Conservation (phyloP, 2,797 vertebrate genomes). For the Yasuhikotakia modesta region DNA sequence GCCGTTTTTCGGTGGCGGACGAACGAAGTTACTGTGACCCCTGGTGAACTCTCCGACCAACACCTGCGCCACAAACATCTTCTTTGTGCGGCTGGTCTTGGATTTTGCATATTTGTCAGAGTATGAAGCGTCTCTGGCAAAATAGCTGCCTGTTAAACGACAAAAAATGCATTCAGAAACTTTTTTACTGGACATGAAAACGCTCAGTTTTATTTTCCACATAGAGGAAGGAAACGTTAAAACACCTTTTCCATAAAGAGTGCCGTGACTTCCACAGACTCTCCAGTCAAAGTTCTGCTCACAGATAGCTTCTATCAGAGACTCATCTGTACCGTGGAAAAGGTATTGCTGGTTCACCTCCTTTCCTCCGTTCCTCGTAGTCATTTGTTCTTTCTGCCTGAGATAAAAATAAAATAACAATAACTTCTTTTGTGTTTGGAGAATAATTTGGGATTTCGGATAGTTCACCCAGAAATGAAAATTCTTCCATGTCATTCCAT, state of each 20-base stretch:
- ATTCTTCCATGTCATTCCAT: too few relatives aligned
- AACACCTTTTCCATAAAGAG: conserved; percentile 78
- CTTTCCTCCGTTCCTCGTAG: conserved; percentile 64
- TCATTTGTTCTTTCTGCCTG: conserved; percentile 83
- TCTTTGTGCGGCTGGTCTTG: conserved; percentile 19
- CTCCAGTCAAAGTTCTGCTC: conserved; percentile 87
- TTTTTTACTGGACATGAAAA: not conserved
- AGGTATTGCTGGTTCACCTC: conserved; percentile 69
- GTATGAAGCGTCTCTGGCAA: conserved; percentile 87
- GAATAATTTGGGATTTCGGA: too few relatives aligned
- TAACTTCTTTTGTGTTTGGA: too few relatives aligned
- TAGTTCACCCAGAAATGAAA: too few relatives aligned
- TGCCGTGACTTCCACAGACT: conserved; percentile 75
- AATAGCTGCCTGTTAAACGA: conserved; percentile 85
- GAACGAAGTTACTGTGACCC: conserved; percentile 70
- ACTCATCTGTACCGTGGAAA: conserved; percentile 78
- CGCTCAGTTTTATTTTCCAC: not conserved
- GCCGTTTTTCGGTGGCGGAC: conserved; percentile 66
- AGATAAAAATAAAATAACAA: not conserved
- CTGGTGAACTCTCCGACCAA: conserved; percentile 83
- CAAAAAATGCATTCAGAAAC: not conserved
- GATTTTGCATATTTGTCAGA: conserved; percentile 77
- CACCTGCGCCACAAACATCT: conserved; percentile 89
- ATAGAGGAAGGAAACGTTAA: not conserved
- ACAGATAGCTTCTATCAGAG: conserved; percentile 74